Base-by-base conservation (phyloP, 64 coral and sea anemone species). In the Cladopsammia gracilis region DNA sequence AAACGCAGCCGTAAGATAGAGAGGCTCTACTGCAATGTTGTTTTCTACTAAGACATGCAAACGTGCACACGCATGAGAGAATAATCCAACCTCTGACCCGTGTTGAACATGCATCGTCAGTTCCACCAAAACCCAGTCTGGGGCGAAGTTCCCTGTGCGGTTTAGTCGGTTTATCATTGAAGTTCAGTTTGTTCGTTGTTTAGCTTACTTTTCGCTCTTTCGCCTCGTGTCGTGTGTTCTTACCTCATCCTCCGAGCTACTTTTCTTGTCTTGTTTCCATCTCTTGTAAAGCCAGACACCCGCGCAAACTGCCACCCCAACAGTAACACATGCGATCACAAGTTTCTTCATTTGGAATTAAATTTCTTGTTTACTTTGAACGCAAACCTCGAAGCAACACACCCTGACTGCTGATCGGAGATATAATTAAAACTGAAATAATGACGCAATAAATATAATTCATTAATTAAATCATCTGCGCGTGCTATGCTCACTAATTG, bases 241-340 rank as follows among this genome's bases (percentile, higher is more conserved):
- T 45, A 46, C 44, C 71, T 73, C 71, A 47, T 73, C 15, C 34
- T 73, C 71, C 45, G 43, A 73, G 25, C 22, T 70, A 18, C 71
- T 47, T 23, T 13, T 47, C 25, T 48, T 16, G 71, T 44, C 42
- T 18, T 73, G 24, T 46, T 18, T 44, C 34, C 71, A 73, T 16
- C 43, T 46, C 34, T 18, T 73, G 71, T 73, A 73, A 46, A 73
- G 34, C 71, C 71, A 73, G 18, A 73, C 71, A 6, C 70, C 71
- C 34, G 71, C 43, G 15, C 71, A 10, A 73, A 72, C 69, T 45
- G 69, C 69, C 25, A 73, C 43, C 14, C 26, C 26, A 46, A 73
- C 45, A 24, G 71, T 73, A 13, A 73, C 43, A 45, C 71, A 46
- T 1, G 71, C 71, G 11, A 73, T 10, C 5, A 73, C 48, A 12